Percentiles rank a stretch among this genome's conserved stretches.
Conservation (phyloP, 2,888 invertebrate species). For the Pomacea canaliculata region DNA sequence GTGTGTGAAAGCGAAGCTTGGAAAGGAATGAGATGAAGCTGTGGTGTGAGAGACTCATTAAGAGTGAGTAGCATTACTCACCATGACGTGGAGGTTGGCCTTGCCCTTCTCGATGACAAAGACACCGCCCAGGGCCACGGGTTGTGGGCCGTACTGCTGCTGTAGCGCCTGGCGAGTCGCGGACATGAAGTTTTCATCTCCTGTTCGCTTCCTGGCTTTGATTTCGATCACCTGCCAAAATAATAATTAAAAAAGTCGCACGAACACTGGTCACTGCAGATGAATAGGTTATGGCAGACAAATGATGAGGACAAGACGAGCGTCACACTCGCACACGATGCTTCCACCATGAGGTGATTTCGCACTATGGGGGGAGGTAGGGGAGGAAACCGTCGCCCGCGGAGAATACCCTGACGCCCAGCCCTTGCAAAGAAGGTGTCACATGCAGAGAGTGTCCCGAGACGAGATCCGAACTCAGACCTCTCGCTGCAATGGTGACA, state of each 20-base stretch:
- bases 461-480: too few species aligned
- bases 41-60: too few species aligned
- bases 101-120: slow-evolving; percentile 87
- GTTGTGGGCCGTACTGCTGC: slow-evolving; percentile 78
- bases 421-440: too few species aligned
- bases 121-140: slow-evolving; percentile 88
- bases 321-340: background rate
- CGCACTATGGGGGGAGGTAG: too few species aligned
- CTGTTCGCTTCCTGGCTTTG: slow-evolving; percentile 64
- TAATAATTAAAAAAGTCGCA: background rate
- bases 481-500: too few species aligned
- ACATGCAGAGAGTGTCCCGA: too few species aligned
- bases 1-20: background rate
- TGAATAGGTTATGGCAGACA: too few species aligned
- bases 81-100: slow-evolving; percentile 94
- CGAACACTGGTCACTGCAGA: background rate
- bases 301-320: too few species aligned
- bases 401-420: too few species aligned
- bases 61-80: slow-evolving; percentile 35
- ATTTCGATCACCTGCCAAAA: slow-evolving; percentile 76
- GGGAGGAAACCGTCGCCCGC: too few species aligned
- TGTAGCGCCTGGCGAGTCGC: slow-evolving; percentile 72
- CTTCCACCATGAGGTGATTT: too few species aligned
- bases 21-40: background rate
- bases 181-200: slow-evolving; percentile 69